Evolutionary conservation across 2,797 vertebrate genomes (phyloP), one percentile per base, ranked within the genome.

Genomic region (Cuculus canorus): DNA sequence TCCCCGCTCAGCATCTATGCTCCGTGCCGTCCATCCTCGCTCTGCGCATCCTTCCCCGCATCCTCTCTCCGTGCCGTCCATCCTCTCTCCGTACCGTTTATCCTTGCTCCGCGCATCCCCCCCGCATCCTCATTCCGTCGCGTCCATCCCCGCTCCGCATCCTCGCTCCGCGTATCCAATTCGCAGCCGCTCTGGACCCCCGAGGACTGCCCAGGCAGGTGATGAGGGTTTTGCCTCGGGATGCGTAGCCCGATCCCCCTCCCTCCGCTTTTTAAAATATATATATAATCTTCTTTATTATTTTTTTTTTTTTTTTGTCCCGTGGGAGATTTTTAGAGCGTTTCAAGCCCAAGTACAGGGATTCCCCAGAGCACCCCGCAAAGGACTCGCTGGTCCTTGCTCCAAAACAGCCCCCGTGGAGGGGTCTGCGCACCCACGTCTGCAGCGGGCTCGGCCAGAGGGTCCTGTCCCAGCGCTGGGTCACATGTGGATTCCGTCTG

Each of bases 321-420:
- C 18, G 2, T 5, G 24, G 32, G 85, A 61, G 7, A 1, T 30
- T 71, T 28, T 61, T 12, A 19, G 60, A 48, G 71, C 7, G 11
- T 5, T 76, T 30, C n/a, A 2, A 3, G 5, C 17, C 2, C 18
- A 35, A 19, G n/a, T 15, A 2, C 25, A 32, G 2, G 1, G 50
- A 53, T 39, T 21, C 14, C 12, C 10, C 24, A 0, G 37, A 72
- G 79, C 11, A 13, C 39, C 8, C 41, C 28, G 48, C 16, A 0
- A 14, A 50, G 90, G 48, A 48, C 59, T 0, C 4, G 3, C 37
- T 2, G 53, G 50, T 60, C 35, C 24, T 33, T 7, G 66, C 65
- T 84, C 54, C 10, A 0, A n/a, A 48, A 19, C 47, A 53, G 13
- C 5, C 13, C 56, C 68, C 5, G 11, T 21, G 35, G 30, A 0